Evolutionary conservation across 2,113 vertebrate genomes (phyloP).

Genomic region (Eretmochelys imbricata): DNA sequence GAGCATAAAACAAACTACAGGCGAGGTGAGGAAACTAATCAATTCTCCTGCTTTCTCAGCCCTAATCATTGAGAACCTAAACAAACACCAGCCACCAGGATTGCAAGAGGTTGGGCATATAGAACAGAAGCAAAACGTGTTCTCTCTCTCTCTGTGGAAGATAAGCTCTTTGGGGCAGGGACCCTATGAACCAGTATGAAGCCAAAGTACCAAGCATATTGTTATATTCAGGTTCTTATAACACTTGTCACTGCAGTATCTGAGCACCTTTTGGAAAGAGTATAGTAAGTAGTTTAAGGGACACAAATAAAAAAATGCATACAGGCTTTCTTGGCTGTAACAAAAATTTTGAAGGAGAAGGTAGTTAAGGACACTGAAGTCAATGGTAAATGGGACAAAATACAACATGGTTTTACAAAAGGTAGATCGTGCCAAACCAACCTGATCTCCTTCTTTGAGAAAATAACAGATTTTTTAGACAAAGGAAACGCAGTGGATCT

Average conservation of each 20-base stretch:
- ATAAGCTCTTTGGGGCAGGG: not conserved
- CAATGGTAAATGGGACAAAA: too few species aligned
- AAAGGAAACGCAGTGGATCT: too few species aligned
- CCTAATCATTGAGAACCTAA: not conserved
- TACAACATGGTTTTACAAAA: too few species aligned
- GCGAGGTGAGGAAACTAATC: not conserved
- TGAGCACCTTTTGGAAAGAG: not conserved
- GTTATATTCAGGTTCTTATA: not conserved
- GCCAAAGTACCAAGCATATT: too few species aligned
- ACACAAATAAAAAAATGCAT: not conserved
- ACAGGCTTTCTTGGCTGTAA: not conserved
- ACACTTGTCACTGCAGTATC: not conserved
- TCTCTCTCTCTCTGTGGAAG: not conserved
- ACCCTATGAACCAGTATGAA: not conserved
- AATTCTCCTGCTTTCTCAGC: not conserved
- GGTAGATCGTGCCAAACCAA: too few species aligned
- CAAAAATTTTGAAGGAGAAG: too few species aligned
- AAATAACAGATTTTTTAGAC: too few species aligned
- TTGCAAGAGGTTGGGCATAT: not conserved
- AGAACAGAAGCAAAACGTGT: fast-evolving
- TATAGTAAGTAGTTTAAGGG: not conserved
- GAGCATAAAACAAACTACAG: not conserved
- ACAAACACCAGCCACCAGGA: not conserved
- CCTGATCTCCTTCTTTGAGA: too few species aligned
- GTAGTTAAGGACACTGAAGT: too few species aligned